Base-by-base conservation (phyloP, 2,797 vertebrate genomes). In the Urocyon cinereoargenteus region DNA sequence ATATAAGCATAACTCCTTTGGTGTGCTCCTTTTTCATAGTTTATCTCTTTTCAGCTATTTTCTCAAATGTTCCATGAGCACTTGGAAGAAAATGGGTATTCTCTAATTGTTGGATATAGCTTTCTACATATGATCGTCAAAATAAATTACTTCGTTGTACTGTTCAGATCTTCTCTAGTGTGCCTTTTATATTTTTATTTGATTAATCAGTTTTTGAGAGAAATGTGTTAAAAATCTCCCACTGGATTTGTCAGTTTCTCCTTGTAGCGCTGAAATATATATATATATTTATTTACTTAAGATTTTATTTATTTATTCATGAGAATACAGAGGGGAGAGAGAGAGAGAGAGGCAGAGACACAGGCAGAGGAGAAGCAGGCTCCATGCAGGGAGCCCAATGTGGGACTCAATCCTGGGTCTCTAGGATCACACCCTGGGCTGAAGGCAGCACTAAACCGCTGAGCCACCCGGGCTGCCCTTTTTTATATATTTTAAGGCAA, bases 121-220 rank as follows among this genome's bases (percentile, higher is more conserved):
- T 86, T 95, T 89, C 53, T 90, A 1, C 31, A 31, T 83, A 22
- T 45, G 51, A 40, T 49, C 55, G 62, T 45, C 10, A n/a, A 55
- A 83, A 36, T 66, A 66, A 70, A 31, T 78, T 40, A 78, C 31
- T 22, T 90, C 40, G 12, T 49, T 83, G 11, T 89, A 51, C 14
- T 72, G 1, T 82, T 70, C 51, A 90, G n/a, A 51, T 81, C n/a
- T 21, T 72, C 55, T 73, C 0, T 36, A 64, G 3, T 81, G 6
- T 51, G 4, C 75, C n/a, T 86, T 93, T 85, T 82, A 53, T 92
- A 21, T 55, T 88, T 90, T 86, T 55, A 16, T 96, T 73, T 96
- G 62, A 64, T 45, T 64, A 45, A 51, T 77, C 24, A 26, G 0
- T 86, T 92, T 66, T 73, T 82, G 34, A 93, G 66, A 61, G 61